These are phyloP conservation scores for Folsomia candida DNA, from an alignment of 2,888 invertebrate genomes.

Conservation along the genomic window DNA sequence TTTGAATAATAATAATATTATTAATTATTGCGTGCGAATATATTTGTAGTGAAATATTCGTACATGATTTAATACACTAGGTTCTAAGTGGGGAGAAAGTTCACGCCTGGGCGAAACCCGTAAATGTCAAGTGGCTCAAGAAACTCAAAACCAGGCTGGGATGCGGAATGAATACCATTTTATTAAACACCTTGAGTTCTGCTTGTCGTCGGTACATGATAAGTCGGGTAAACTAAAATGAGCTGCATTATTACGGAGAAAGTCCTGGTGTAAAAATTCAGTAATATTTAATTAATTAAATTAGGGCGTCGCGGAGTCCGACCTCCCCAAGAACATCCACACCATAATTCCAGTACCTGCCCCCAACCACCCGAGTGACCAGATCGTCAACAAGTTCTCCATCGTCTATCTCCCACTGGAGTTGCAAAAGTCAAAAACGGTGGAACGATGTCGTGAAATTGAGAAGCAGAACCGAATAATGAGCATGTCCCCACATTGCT, in stretches of 20 bases:
- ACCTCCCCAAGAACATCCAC: slow-evolving; percentile 29
- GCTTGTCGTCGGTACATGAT: slow-evolving; percentile 37
- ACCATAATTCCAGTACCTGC: slow-evolving; percentile 46
- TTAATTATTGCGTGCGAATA: too few species aligned
- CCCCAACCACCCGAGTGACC: slow-evolving; percentile 44
- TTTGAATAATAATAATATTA: too few species aligned
- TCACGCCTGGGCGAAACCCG: slow-evolving; percentile 43
- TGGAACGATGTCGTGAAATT: slow-evolving; percentile 29
- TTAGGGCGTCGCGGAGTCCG: not conserved
- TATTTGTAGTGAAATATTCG: too few species aligned
- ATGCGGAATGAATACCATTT: slow-evolving; percentile 40
- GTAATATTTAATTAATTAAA: too few species aligned
- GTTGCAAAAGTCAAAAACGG: slow-evolving; percentile 22
- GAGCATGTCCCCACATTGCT: slow-evolving; percentile 39
- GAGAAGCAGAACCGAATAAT: slow-evolving; percentile 32
- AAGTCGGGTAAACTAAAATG: not conserved
- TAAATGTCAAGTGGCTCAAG: slow-evolving; percentile 42
- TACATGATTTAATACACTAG: too few species aligned
- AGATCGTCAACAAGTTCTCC: slow-evolving; percentile 46
- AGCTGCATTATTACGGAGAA: too few species aligned
- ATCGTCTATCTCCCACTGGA: slow-evolving; percentile 39
- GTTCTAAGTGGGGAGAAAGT: slow-evolving; percentile 36
- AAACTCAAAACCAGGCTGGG: slow-evolving; percentile 33
- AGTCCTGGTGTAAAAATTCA: too few species aligned
- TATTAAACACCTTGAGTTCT: slow-evolving; percentile 39